phyloP scores from a whole-genome alignment of 2,797 vertebrate genomes.

The Sylvia borin region DNA sequence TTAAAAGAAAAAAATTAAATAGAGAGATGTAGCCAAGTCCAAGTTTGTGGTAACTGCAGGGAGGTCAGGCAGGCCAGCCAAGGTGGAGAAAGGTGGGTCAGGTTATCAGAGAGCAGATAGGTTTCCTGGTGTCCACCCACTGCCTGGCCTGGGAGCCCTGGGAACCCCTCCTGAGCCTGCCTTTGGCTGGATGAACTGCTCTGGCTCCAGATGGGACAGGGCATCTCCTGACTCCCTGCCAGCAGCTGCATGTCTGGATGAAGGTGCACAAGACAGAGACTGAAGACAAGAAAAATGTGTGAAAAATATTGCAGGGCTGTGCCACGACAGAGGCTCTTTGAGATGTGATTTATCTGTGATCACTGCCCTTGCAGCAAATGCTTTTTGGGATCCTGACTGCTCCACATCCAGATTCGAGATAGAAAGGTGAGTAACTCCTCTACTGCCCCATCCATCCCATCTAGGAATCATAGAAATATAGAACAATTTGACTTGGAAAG shows the following conservation, averaged over 20 bases:
- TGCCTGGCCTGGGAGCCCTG: background rate
- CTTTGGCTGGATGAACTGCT: background rate
- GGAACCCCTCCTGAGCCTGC: too few relatives aligned
- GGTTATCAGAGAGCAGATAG: background rate
- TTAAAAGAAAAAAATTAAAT: background rate
- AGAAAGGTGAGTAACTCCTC: background rate
- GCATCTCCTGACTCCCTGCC: background rate
- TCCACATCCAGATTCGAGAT: background rate
- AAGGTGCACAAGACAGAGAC: background rate
- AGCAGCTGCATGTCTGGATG: background rate
- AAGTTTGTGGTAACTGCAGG: background rate
- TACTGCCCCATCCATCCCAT: background rate
- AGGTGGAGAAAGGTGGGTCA: background rate
- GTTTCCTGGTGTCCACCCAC: background rate
- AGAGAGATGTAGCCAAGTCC: background rate
- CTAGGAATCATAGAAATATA: background rate
- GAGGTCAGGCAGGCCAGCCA: background rate
- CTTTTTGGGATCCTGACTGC: background rate
- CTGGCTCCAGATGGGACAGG: background rate
- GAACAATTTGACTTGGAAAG: background rate
- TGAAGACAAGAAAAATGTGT: background rate
- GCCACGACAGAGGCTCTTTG: background rate
- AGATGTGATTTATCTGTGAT: background rate
- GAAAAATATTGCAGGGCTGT: background rate
- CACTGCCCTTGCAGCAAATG: background rate